These are phyloP conservation scores for Camponotus pennsylvanicus DNA, from an alignment of 1,140 invertebrate genomes.

Conservation along the genomic window DNA sequence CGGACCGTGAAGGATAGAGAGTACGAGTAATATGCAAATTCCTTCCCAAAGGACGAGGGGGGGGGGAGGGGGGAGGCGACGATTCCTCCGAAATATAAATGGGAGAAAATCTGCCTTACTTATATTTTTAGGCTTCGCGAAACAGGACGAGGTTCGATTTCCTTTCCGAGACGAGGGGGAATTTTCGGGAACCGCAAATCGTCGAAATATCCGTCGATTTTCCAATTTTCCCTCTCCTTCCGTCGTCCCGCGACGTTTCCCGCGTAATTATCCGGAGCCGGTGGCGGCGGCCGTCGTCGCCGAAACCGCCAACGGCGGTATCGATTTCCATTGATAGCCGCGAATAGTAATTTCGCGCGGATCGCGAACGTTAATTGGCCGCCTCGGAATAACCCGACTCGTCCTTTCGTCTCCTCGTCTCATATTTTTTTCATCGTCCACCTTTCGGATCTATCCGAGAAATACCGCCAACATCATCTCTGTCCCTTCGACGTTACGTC, in stretches of 20 bases:
- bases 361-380: slow-evolving; percentile 46
- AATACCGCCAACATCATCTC: no score
- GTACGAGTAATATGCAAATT: slow-evolving; percentile 24
- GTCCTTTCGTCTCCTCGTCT: neutral
- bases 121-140: no score
- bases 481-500: no score
- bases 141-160: no score
- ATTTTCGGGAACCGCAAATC: neutral
- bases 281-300: neutral
- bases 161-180: neutral
- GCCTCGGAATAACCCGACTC: slow-evolving; percentile 22
- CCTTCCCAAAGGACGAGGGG: neutral
- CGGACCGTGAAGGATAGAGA: slow-evolving; percentile 14
- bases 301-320: slow-evolving; percentile 50
- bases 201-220: slow-evolving; percentile 5
- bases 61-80: no score
- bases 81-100: no score
- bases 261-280: slow-evolving; percentile 37
- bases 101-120: no score
- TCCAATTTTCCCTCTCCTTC: slow-evolving; percentile 3
- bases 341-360: slow-evolving; percentile 44
- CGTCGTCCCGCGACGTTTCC: neutral
- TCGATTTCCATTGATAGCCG: slow-evolving; percentile 51
- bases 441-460: neutral
- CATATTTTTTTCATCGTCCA: neutral